Evolutionary conservation across 1,140 invertebrate genomes (phyloP).

Genomic region (Achroia grisella): DNA sequence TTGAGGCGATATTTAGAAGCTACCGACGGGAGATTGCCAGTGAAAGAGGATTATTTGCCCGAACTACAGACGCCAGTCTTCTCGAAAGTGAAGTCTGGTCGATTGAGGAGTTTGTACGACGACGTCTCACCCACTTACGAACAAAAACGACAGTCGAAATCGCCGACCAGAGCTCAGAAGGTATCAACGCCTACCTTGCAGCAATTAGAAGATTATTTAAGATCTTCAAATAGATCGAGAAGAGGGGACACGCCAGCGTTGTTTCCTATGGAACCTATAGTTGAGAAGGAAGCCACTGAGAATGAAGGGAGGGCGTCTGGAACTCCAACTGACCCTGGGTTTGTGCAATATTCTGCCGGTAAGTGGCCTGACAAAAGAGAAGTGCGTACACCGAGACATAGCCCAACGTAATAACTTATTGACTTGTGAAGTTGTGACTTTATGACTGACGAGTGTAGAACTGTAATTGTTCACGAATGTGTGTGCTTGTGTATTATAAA

Average conservation of each 20-base stretch:
- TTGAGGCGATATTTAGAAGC: constrained; percentile 51
- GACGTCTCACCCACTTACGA: constrained; percentile 50
- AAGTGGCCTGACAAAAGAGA: constrained; percentile 76
- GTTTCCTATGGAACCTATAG: constrained; percentile 67
- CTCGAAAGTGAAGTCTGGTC: constrained; percentile 57
- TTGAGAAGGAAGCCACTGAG: constrained; percentile 49
- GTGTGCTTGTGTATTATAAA: constrained; percentile 8
- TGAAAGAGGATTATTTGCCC: constrained; percentile 63
- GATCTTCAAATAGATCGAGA: constrained; percentile 38
- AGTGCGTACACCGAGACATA: constrained; percentile 75
- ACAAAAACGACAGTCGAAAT: constrained; percentile 37
- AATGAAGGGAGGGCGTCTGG: constrained; percentile 65
- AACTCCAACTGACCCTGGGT: constrained; percentile 79
- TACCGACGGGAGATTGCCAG: constrained; percentile 34
- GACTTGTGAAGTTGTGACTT: too few species aligned
- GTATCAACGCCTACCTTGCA: constrained; percentile 59
- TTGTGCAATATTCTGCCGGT: constrained; percentile 79
- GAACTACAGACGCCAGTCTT: constrained; percentile 66
- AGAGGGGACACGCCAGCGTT: constrained; percentile 64
- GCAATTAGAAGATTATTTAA: constrained; percentile 64
- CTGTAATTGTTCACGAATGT: too few species aligned
- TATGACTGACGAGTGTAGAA: too few species aligned
- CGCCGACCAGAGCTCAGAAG: constrained; percentile 47
- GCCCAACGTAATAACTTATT: constrained; percentile 67
- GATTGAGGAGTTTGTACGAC: constrained; percentile 47